phyloP scores from a whole-genome alignment of 2,113 vertebrate genomes.

The Nanorana parkeri region DNA sequence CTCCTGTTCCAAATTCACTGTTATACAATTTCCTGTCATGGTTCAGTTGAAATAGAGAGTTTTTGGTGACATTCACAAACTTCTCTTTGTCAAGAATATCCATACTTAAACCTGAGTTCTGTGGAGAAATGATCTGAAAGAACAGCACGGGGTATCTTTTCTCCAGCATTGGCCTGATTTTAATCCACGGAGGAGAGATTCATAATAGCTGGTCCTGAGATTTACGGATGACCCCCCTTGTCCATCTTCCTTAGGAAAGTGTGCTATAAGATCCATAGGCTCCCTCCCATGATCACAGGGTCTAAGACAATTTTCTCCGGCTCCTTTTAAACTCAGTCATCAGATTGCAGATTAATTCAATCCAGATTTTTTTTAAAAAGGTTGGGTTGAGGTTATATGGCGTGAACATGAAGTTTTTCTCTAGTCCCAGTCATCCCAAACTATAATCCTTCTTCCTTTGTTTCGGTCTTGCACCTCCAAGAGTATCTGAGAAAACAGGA shows the following conservation, averaged over 20 bases:
- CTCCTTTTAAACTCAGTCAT: slow-evolving; percentile 60
- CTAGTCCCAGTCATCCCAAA: slow-evolving; percentile 62
- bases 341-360: slow-evolving; percentile 28
- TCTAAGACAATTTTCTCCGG: slow-evolving; percentile 57
- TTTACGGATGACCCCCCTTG: slow-evolving; percentile 1
- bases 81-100: slow-evolving; percentile 73
- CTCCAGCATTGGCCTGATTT: slow-evolving; percentile 63
- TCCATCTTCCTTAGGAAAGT: not conserved
- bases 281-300: not conserved
- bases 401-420: slow-evolving; percentile 61
- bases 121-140: slow-evolving; percentile 60
- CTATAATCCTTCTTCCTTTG: slow-evolving; percentile 67
- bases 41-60: slow-evolving; percentile 69
- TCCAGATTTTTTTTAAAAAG: not conserved
- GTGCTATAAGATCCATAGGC: slow-evolving; percentile 21
- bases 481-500: slow-evolving; percentile 56
- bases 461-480: slow-evolving; percentile 53
- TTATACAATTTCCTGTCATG: slow-evolving; percentile 66
- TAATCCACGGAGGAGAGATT: slow-evolving; percentile 35
- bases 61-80: slow-evolving; percentile 68
- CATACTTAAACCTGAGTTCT: slow-evolving; percentile 68
- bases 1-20: slow-evolving; percentile 64
- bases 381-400: slow-evolving; percentile 45
- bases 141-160: slow-evolving; percentile 57
- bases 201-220: slow-evolving; percentile 8